These are phyloP conservation scores for Leptosomus discolor DNA, from an alignment of 2,113 vertebrate genomes.

Conservation along the genomic window DNA sequence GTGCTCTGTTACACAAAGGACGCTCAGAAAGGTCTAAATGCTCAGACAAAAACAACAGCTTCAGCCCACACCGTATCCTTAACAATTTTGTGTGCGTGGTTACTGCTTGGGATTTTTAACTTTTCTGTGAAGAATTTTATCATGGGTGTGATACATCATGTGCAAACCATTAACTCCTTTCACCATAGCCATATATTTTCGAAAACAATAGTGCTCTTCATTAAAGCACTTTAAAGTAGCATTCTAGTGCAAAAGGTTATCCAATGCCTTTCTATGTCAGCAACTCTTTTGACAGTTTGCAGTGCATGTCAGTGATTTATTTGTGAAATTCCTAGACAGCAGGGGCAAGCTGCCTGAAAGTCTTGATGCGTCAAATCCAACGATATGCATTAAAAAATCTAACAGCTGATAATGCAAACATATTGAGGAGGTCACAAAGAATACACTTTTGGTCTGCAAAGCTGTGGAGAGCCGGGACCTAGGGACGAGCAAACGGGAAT, in stretches of 20 bases:
- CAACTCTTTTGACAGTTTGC: not conserved
- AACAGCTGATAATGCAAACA: not conserved
- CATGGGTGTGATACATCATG: slow-evolving; percentile 3
- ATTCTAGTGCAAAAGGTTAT: not conserved
- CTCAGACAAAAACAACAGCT: not conserved
- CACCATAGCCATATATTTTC: not conserved
- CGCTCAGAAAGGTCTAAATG: not conserved
- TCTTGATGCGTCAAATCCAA: not conserved
- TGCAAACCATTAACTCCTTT: slow-evolving; percentile 22
- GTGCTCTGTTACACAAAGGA: not conserved
- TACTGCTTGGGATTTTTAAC: slow-evolving; percentile 15
- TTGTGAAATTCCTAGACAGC: slow-evolving; percentile 37
- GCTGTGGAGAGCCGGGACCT: not conserved
- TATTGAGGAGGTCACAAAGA: not conserved
- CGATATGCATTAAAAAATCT: not conserved
- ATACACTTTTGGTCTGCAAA: not conserved
- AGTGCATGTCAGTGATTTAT: not conserved
- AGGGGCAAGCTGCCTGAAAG: not conserved
- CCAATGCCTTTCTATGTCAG: not conserved
- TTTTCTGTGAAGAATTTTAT: slow-evolving; percentile 3
- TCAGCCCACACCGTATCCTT: not conserved
- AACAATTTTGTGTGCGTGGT: not conserved
- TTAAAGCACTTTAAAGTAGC: slow-evolving; percentile 17
- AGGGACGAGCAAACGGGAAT: not conserved
- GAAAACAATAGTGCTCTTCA: not conserved